Percentiles rank a stretch among this genome's conserved stretches.
phyloP scores from a whole-genome alignment of 2,113 vertebrate genomes.

The Columbina picui region DNA sequence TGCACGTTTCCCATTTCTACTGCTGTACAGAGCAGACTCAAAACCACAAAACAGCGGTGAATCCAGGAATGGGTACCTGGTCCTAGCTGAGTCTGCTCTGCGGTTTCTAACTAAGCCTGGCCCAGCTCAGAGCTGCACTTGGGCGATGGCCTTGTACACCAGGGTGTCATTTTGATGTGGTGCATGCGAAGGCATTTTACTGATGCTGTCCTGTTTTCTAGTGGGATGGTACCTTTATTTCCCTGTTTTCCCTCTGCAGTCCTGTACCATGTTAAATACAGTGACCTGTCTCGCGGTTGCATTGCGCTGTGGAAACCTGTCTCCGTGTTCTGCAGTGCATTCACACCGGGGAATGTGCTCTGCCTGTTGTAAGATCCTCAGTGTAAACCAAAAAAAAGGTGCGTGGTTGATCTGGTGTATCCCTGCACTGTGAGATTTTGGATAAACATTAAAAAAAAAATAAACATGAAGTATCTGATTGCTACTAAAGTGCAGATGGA shows the following conservation, averaged over 20 bases:
- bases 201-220: background rate
- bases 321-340: background rate
- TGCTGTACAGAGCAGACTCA: constrained; percentile 7
- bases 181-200: background rate
- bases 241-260: background rate
- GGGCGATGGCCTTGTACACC: background rate
- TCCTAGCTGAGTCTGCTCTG: background rate
- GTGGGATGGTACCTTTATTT: background rate
- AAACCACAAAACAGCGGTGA: background rate
- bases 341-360: background rate
- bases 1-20: background rate
- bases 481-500: background rate
- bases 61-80: background rate
- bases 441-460: background rate
- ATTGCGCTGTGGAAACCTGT: accelerated
- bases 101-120: constrained; percentile 20
- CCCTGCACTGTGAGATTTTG: background rate
- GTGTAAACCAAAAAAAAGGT: background rate
- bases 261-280: accelerated
- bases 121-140: constrained; percentile 8
- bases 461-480: background rate
- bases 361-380: background rate
- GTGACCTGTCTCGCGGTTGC: background rate
- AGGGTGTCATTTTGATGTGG: background rate
- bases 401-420: background rate